Evolutionary conservation across 2,888 invertebrate genomes (phyloP), one percentile per base, ranked within the genome.

Genomic region (Cremastinae sp.): DNA sequence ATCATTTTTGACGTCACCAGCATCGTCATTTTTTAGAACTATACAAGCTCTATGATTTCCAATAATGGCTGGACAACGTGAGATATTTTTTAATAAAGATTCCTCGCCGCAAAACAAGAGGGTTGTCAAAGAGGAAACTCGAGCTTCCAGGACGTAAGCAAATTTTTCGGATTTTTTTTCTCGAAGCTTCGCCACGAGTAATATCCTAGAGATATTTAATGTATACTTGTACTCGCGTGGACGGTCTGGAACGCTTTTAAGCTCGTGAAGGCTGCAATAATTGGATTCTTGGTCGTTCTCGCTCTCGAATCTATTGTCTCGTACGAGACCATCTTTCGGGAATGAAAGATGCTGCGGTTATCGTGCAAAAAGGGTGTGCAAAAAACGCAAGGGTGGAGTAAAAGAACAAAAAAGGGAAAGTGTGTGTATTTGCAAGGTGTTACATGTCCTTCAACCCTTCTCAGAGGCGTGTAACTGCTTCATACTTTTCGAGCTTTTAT

Each of bases 231-330:
- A 49, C 9, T 8, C 5, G 14, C 20, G 22, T 22, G 49, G 18
- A 8, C 18, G 65, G 56, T 51, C 43, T 49, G 18, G 18, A 45
- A 58, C 16, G 41, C 34, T 43, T 68, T 70, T 1, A 20, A 4
- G 78, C 79, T 75, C 81, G 80, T 79, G 83, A 80, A 84, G 83
- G 83, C 82, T 80, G 84, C 83, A 84, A 85, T 87, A 86, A 87
- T 87, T 83, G 83, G 84, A 86, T 87, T 87, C 86, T 82, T 85
- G 81, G 77, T 75, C 81, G 78, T 78, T 82, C 58, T 70, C 68
- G 56, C 59, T 70, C 58, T 38, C 22, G 74, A 72, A 64, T 68
- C 64, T 69, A 62, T 18, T 38, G 51, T 61, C 43, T 58, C 20
- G 36, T 65, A 7, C 14, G 16, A 14, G 16, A 47, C 14, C 28